Base-by-base conservation (phyloP, 2,888 invertebrate species). In the Hesperia comma region DNA sequence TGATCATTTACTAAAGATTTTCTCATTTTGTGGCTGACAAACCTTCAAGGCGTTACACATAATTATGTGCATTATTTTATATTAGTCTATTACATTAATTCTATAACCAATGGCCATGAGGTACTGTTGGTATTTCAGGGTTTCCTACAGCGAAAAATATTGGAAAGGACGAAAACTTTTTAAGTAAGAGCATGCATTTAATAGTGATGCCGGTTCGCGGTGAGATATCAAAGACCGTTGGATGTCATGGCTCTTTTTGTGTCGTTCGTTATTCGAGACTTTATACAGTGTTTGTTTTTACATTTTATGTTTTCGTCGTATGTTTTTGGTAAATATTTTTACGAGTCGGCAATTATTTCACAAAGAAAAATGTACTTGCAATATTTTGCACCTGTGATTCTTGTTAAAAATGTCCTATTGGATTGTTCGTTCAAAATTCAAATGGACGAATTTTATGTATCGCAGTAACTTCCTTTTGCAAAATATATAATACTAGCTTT, bases 221-320 rank as follows among this genome's bases (percentile, higher is more conserved):
- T 46, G 43, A 46, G n/a, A 17, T 46, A 46, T 46, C 43, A 46
- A 46, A 46, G 43, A 46, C 5, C 8, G 43, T 46, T 17, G 15
- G 43, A 46, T 17, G 17, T 46, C 43, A 46, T 46, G 43, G 43
- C 15, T 46, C 15, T 46, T 46, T 46, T 46, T 46, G 43, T 46
- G 43, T 46, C 43, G 43, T 46, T 46, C 17, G 43, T 17, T 46
- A 17, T 46, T 46, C 17, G 17, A 46, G 43, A 15, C 7, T 46
- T 17, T 46, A 46, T 17, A 46, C 43, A 37, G 12, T 46, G 15
- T 46, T 17, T 46, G 15, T 46, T 46, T 17, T 46, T 46, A 46
- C 43, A 8, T 46, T 46, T 46, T 46, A 43, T 15, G 15, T 46
- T 43, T 43, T 15, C 15, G 6, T 43, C 15, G 10, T 15, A 43